phyloP scores from a whole-genome alignment of 2,797 vertebrate species.

The Sciurus vulgaris region DNA sequence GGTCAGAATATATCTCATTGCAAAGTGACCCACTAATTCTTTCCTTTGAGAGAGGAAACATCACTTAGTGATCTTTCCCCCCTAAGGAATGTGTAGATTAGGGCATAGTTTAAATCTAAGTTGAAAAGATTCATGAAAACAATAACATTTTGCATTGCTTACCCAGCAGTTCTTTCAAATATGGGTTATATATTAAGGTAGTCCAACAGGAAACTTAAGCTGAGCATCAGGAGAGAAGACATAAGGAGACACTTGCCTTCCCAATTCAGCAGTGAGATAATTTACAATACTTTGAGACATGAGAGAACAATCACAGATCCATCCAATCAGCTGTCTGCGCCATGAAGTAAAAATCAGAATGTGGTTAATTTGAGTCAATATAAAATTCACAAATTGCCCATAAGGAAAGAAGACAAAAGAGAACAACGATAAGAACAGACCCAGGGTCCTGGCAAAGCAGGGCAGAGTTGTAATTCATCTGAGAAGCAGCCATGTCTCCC shows the following conservation, averaged over 20 bases:
- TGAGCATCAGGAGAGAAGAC: neutral
- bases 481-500: neutral
- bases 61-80: neutral
- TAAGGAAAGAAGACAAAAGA: neutral
- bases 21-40: neutral
- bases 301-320: neutral
- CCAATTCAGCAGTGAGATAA: neutral
- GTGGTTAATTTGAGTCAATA: neutral
- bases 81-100: neutral
- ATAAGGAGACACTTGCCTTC: neutral
- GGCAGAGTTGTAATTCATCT: neutral
- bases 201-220: neutral
- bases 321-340: neutral
- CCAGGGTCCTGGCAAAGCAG: neutral
- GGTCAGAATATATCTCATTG: neutral
- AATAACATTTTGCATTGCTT: neutral
- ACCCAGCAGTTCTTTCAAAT: neutral
- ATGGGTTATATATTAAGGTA: constrained; percentile 13
- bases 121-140: neutral
- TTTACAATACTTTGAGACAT: neutral
- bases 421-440: neutral
- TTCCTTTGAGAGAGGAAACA: neutral
- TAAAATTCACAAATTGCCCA: neutral
- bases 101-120: neutral
- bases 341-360: neutral